Percentiles rank a stretch among this genome's conserved stretches.
phyloP scores from a whole-genome alignment of 2,888 invertebrate genomes.

The Bedellia somnulentella region DNA sequence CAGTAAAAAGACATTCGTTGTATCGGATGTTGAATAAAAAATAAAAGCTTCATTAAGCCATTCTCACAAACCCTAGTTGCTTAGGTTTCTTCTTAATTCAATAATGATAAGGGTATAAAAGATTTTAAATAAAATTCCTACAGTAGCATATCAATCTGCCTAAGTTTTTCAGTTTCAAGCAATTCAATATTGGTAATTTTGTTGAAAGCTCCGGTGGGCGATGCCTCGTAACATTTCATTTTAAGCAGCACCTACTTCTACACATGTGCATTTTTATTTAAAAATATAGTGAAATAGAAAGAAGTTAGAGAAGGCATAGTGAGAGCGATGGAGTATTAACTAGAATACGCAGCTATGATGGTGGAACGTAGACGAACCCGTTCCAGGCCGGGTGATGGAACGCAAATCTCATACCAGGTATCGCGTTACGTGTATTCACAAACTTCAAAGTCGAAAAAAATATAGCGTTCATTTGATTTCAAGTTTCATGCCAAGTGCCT shows the following conservation, averaged over 20 bases:
- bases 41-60: slow-evolving; percentile 53
- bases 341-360: slow-evolving; percentile 43
- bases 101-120: too few relatives aligned
- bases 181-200: too few relatives aligned
- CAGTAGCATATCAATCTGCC: too few relatives aligned
- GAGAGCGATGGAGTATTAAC: slow-evolving; percentile 54
- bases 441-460: too few relatives aligned
- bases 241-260: slow-evolving; percentile 44
- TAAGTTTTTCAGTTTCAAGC: too few relatives aligned
- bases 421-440: slow-evolving; percentile 19
- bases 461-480: too few relatives aligned
- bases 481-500: slow-evolving; percentile 56
- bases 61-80: too few relatives aligned
- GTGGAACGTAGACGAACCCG: slow-evolving; percentile 34
- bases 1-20: slow-evolving; percentile 43
- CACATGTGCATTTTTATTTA: slow-evolving; percentile 53
- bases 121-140: too few relatives aligned
- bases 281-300: slow-evolving; percentile 47
- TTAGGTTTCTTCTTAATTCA: too few relatives aligned
- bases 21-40: slow-evolving; percentile 27
- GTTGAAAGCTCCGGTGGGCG: too few relatives aligned
- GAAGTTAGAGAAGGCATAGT: slow-evolving; percentile 51
- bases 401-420: too few relatives aligned
- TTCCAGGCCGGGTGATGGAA: slow-evolving; percentile 41
- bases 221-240: too few relatives aligned